These are phyloP conservation scores for Cherax destructor DNA, from an alignment of 1,140 invertebrate genomes.

Conservation along the genomic window DNA sequence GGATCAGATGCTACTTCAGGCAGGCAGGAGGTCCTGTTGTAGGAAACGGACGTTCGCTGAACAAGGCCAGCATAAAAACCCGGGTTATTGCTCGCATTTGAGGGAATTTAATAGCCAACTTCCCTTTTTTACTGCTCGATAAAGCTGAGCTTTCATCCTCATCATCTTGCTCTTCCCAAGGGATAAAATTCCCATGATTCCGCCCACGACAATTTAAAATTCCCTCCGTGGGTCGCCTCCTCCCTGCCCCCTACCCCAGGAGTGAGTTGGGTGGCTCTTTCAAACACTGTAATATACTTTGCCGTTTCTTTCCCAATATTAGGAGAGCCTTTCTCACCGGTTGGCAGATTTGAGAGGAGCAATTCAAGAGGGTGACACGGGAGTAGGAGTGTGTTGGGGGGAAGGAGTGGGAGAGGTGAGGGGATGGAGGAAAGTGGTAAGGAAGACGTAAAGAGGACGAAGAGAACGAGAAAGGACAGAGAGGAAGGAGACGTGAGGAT, in stretches of 20 bases:
- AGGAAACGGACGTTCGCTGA: neutral
- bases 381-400: neutral
- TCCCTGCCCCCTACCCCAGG: no score
- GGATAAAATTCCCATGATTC: constrained; percentile 36
- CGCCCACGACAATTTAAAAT: constrained; percentile 37
- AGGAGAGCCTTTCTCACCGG: constrained; percentile 21
- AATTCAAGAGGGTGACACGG: constrained; percentile 21
- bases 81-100: neutral
- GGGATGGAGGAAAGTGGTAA: no score
- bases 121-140: constrained; percentile 29
- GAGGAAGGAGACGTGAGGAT: no score
- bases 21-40: neutral
- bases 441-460: no score
- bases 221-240: neutral
- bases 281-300: constrained; percentile 30
- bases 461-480: no score
- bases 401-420: neutral
- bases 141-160: constrained; percentile 27
- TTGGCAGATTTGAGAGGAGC: constrained; percentile 39
- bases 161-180: neutral
- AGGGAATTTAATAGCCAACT: constrained; percentile 38
- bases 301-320: constrained; percentile 43
- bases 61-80: neutral
- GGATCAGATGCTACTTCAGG: neutral
- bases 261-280: constrained; percentile 10